These are phyloP conservation scores for Scaptomyza pallida DNA, from an alignment of 1,140 invertebrate species.

Conservation along the genomic window DNA sequence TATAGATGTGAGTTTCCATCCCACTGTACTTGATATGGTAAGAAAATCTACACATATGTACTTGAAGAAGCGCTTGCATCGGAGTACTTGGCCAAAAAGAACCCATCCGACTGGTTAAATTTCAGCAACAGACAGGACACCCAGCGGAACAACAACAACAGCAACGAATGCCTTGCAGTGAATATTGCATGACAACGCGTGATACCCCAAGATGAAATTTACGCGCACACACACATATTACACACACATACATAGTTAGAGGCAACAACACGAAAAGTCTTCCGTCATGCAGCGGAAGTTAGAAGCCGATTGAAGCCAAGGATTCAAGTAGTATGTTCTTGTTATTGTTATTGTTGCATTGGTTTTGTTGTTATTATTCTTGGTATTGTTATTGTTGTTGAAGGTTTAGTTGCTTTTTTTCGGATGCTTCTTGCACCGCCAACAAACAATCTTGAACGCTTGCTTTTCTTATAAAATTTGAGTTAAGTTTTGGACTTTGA, in stretches of 20 bases:
- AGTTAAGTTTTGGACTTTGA: neutral
- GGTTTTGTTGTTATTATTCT: slow-evolving; percentile 20
- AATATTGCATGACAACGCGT: slow-evolving; percentile 75
- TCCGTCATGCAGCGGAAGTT: slow-evolving; percentile 62
- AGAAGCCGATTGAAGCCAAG: slow-evolving; percentile 59
- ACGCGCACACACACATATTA: slow-evolving; percentile 17
- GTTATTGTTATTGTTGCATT: slow-evolving; percentile 29
- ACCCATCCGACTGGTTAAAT: slow-evolving; percentile 33
- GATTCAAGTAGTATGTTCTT: slow-evolving; percentile 17
- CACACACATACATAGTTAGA: slow-evolving; percentile 9
- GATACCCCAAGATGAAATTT: slow-evolving; percentile 54
- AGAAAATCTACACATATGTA: slow-evolving; percentile 8
- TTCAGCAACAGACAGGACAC: slow-evolving; percentile 26
- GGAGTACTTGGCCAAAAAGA: slow-evolving; percentile 63
- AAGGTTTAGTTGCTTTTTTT: slow-evolving; percentile 41
- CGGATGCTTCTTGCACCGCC: slow-evolving; percentile 48
- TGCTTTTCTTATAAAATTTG: slow-evolving; percentile 60
- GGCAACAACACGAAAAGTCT: slow-evolving; percentile 45
- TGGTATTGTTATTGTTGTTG: slow-evolving; percentile 27
- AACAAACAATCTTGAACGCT: slow-evolving; percentile 42
- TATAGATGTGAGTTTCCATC: no score
- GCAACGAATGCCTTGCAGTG: slow-evolving; percentile 33
- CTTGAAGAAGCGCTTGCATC: slow-evolving; percentile 26
- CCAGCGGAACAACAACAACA: slow-evolving; percentile 17
- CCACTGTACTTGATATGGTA: slow-evolving; percentile 30